A percentile compares a stretch with the other conserved stretches of the same genome.
Conservation (phyloP, 1,140 invertebrate genomes). For the Ips typographus region DNA sequence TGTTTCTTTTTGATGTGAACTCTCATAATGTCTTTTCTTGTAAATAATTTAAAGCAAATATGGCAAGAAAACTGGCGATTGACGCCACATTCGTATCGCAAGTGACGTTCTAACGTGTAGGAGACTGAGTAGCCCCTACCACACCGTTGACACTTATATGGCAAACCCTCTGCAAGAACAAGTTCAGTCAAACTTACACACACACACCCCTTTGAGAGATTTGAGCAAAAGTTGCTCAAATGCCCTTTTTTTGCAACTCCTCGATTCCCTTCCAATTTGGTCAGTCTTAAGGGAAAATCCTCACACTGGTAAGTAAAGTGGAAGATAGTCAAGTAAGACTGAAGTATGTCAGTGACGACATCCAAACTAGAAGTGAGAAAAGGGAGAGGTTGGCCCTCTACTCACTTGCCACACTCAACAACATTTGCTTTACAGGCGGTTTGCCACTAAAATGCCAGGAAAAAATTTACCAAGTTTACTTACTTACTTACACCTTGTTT, state of each 20-base stretch:
- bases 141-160: slow-evolving; percentile 51
- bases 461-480: too few relatives aligned
- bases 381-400: slow-evolving; percentile 40
- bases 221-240: neutral
- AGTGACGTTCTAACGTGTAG: slow-evolving; percentile 51
- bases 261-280: neutral
- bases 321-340: neutral
- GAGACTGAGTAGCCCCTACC: slow-evolving; percentile 53
- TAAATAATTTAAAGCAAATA: slow-evolving; percentile 40
- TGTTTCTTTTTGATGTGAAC: slow-evolving; percentile 34
- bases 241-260: neutral
- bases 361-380: neutral
- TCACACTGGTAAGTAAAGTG: neutral
- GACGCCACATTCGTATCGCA: slow-evolving; percentile 37
- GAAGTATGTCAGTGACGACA: neutral
- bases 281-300: slow-evolving; percentile 2
- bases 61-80: slow-evolving; percentile 53
- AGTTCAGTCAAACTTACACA: neutral
- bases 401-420: slow-evolving; percentile 11
- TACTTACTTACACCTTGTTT: too few relatives aligned
- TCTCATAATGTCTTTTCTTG: slow-evolving; percentile 33
- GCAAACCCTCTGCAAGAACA: slow-evolving; percentile 44
- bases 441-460: neutral
- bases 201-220: neutral
- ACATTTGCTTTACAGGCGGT: neutral